phyloP scores from a whole-genome alignment of 2,888 invertebrate species.

The Apeira syringaria region DNA sequence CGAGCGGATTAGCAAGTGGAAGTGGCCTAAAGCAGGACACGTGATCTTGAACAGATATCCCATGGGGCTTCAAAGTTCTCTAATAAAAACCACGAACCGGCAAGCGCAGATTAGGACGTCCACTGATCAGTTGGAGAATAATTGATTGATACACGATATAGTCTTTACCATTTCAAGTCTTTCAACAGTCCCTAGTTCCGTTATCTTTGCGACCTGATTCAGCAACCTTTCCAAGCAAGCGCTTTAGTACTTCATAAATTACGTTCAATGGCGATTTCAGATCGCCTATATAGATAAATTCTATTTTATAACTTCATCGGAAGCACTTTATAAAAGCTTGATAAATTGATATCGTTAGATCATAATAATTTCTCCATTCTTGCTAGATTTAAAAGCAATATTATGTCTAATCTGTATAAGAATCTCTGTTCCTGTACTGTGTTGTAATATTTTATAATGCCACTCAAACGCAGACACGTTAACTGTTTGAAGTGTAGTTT shows the following conservation, averaged over 20 bases:
- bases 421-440: constrained; percentile 1
- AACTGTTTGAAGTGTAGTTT: constrained; percentile 11
- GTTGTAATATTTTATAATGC: constrained; percentile 8
- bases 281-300: constrained; percentile 37
- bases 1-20: too few species aligned
- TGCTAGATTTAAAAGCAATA: constrained; percentile 3
- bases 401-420: constrained; percentile 7
- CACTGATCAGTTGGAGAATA: too few species aligned
- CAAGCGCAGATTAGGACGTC: too few species aligned
- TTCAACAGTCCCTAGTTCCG: constrained; percentile 25
- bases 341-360: constrained; percentile 4
- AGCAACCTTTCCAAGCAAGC: constrained; percentile 26
- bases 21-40: too few species aligned
- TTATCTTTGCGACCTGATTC: constrained; percentile 44
- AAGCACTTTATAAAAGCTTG: constrained; percentile 8
- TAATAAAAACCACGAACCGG: too few species aligned
- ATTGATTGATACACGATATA: too few species aligned
- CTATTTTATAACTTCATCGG: constrained; percentile 14
- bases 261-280: constrained; percentile 20
- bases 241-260: constrained; percentile 17
- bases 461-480: constrained; percentile 13
- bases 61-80: too few species aligned
- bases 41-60: too few species aligned
- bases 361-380: constrained; percentile 8
- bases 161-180: constrained; percentile 27